Percentiles rank a stretch among this genome's conserved stretches.
These are phyloP conservation scores for Drosophila falleni DNA, from an alignment of 2,888 invertebrate genomes.

Conservation along the genomic window DNA sequence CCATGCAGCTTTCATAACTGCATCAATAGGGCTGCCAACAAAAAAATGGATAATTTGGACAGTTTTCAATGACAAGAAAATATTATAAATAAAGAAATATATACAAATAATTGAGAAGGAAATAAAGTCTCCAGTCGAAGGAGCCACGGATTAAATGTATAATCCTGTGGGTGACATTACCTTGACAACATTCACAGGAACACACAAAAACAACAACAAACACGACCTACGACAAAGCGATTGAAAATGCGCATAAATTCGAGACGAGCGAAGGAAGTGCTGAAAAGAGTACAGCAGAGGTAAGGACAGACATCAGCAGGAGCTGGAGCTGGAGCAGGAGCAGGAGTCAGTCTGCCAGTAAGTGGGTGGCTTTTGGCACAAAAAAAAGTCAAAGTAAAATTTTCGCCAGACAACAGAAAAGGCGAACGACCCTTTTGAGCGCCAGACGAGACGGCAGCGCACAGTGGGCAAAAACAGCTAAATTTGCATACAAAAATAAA, in stretches of 20 bases:
- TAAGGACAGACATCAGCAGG: background rate
- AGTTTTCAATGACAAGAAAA: slow-evolving; percentile 40
- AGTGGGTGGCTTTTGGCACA: slow-evolving; percentile 20
- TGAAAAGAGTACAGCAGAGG: background rate
- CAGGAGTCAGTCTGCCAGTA: background rate
- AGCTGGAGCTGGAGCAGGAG: too few relatives aligned
- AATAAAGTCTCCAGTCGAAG: too few relatives aligned
- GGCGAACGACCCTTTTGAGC: slow-evolving; percentile 82
- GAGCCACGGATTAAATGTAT: slow-evolving; percentile 59
- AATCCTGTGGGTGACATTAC: slow-evolving; percentile 77
- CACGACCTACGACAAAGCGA: slow-evolving; percentile 82
- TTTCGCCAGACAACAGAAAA: slow-evolving; percentile 80
- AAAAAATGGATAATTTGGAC: slow-evolving; percentile 10
- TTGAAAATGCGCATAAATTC: slow-evolving; percentile 79
- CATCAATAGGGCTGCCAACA: background rate
- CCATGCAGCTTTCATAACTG: slow-evolving; percentile 18
- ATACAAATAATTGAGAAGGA: too few relatives aligned
- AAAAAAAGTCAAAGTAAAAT: slow-evolving; percentile 73
- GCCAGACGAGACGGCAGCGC: slow-evolving; percentile 70
- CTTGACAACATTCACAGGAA: slow-evolving; percentile 80
- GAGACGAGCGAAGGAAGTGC: slow-evolving; percentile 29
- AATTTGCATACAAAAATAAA: too few relatives aligned
- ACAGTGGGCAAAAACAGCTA: background rate
- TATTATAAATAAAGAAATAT: too few relatives aligned
- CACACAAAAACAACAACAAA: slow-evolving; percentile 76